Conservation (phyloP, 2,888 invertebrate species). For the Acanthococcus lagerstroemiae region DNA sequence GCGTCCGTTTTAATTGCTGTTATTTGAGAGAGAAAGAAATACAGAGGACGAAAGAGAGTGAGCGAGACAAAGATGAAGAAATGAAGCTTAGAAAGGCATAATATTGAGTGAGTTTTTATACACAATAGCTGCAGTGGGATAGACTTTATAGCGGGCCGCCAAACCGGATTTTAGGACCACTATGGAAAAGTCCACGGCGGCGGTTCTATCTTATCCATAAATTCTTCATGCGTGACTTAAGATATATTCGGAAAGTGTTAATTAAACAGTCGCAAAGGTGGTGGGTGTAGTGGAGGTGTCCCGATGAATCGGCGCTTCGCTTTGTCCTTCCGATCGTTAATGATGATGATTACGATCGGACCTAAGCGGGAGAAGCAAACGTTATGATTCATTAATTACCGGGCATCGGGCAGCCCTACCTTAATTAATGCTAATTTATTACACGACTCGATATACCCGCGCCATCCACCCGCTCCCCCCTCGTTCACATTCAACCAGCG, state of each 20-base stretch:
- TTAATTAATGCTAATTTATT: slow-evolving; percentile 28
- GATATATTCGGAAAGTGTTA: slow-evolving; percentile 24
- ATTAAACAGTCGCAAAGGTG: slow-evolving; percentile 17
- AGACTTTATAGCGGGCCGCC: not conserved
- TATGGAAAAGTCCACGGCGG: not conserved
- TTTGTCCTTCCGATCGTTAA: slow-evolving; percentile 27
- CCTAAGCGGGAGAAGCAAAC: slow-evolving; percentile 8
- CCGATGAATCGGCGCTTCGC: slow-evolving; percentile 27
- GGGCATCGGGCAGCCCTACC: slow-evolving; percentile 13
- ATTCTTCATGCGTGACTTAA: slow-evolving; percentile 22
- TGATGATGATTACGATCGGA: slow-evolving; percentile 26
- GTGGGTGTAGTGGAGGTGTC: slow-evolving; percentile 6
- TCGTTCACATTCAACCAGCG: too few species aligned
- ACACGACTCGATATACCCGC: too few species aligned
- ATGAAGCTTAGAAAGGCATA: too few species aligned
- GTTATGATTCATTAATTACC: slow-evolving; percentile 27
- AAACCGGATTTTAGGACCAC: not conserved
- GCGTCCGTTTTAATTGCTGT: too few species aligned
- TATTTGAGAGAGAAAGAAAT: too few species aligned
- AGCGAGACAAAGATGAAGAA: too few species aligned
- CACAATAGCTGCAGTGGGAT: too few species aligned
- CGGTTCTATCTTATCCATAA: slow-evolving; percentile 2
- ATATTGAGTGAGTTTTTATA: too few species aligned
- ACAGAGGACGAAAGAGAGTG: too few species aligned
- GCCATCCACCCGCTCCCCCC: too few species aligned